Evolutionary conservation across 2,797 vertebrate species (phyloP).

Genomic region (Novumbra hubbsi): DNA sequence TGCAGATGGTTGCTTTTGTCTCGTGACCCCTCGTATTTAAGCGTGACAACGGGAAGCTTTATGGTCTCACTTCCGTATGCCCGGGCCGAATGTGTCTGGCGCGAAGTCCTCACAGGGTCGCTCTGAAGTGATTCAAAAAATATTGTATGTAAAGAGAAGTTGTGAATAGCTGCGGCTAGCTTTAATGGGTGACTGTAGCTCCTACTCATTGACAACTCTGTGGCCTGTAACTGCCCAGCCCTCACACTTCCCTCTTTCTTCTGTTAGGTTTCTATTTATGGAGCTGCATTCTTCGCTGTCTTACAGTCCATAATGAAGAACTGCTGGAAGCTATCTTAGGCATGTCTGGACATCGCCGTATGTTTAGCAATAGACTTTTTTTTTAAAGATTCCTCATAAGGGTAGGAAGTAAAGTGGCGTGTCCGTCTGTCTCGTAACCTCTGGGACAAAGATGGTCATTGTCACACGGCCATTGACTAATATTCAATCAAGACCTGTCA

Average conservation of each 20-base stretch:
- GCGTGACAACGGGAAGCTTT: not conserved
- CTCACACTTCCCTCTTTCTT: constrained; percentile 61
- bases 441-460: constrained; percentile 39
- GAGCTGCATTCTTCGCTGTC: constrained; percentile 38
- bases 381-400: constrained; percentile 68
- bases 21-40: not conserved
- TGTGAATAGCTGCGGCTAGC: constrained; percentile 51
- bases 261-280: constrained; percentile 38
- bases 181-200: constrained; percentile 34
- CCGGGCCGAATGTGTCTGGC: not conserved
- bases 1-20: not conserved
- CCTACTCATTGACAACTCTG: constrained; percentile 29
- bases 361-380: constrained; percentile 65
- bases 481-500: constrained; percentile 15
- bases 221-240: not conserved
- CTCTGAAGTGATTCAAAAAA: constrained; percentile 28
- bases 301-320: constrained; percentile 63
- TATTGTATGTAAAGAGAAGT: constrained; percentile 38
- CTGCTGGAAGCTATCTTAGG: constrained; percentile 70
- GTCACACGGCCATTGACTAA: constrained; percentile 67
- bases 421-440: constrained; percentile 52
- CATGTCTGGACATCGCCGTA: constrained; percentile 74
- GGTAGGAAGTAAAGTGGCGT: constrained; percentile 62
- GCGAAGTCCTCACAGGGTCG: not conserved
- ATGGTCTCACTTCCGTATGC: not conserved